These are phyloP conservation scores for Polydrusus cervinus DNA, from an alignment of 2,888 invertebrate genomes.

Conservation along the genomic window DNA sequence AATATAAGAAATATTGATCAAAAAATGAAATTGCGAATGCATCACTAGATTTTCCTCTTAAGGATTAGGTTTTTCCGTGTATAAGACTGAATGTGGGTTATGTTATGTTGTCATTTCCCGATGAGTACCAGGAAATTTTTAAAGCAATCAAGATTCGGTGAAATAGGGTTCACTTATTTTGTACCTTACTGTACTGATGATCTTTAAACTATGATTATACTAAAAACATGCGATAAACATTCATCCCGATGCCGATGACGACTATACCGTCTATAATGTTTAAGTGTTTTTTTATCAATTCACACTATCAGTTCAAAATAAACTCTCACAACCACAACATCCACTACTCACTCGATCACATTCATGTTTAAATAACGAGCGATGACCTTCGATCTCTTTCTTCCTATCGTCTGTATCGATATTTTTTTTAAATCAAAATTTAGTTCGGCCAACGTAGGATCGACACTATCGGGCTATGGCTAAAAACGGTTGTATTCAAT, in stretches of 20 bases:
- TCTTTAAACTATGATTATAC: neutral
- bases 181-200: no score
- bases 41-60: no score
- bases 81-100: no score
- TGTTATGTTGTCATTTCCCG: no score
- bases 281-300: constrained; percentile 14
- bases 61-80: no score
- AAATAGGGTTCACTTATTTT: no score
- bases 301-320: constrained; percentile 42
- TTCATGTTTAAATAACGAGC: constrained; percentile 50
- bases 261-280: neutral
- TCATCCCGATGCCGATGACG: constrained; percentile 3
- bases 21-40: no score
- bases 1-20: no score
- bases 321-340: constrained; percentile 36
- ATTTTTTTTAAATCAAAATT: constrained; percentile 37
- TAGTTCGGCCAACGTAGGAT: constrained; percentile 6
- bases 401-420: constrained; percentile 34
- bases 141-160: no score
- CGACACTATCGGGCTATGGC: constrained; percentile 51
- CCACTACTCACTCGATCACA: constrained; percentile 14
- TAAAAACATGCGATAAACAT: constrained; percentile 6
- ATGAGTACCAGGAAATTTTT: no score
- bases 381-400: constrained; percentile 58
- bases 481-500: constrained; percentile 68